Evolutionary conservation across 2,888 invertebrate species (phyloP).

Genomic region (Lysandra coridon): DNA sequence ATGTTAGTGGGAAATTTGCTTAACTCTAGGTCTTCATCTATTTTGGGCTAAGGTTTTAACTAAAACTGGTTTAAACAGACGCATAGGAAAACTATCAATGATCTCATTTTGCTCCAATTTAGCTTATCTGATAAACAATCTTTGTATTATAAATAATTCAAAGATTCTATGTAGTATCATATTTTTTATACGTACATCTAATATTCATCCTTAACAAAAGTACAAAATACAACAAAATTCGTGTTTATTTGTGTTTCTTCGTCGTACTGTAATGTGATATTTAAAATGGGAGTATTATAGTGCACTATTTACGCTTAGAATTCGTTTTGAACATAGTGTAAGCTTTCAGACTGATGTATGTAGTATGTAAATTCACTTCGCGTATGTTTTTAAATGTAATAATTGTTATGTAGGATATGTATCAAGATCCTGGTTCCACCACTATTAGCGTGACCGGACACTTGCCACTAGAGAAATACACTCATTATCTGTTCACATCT

Average conservation of each 20-base stretch:
- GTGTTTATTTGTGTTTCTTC: background rate
- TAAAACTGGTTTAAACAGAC: background rate
- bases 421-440: constrained; percentile 22
- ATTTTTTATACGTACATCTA: no score
- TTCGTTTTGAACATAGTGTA: no score
- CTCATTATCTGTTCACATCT: background rate
- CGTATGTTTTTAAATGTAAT: background rate
- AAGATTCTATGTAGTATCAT: no score
- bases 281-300: background rate
- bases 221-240: background rate
- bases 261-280: background rate
- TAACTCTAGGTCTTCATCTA: background rate
- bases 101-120: background rate
- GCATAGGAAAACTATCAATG: background rate
- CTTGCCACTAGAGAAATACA: background rate
- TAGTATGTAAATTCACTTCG: background rate
- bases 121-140: no score
- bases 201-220: no score
- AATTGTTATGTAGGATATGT: background rate
- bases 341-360: background rate
- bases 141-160: no score
- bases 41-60: background rate
- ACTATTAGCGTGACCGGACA: background rate
- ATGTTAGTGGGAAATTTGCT: background rate
- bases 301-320: background rate